These are phyloP conservation scores for Enteromius paludinosus DNA, from an alignment of 2,797 vertebrate genomes.

Conservation along the genomic window DNA sequence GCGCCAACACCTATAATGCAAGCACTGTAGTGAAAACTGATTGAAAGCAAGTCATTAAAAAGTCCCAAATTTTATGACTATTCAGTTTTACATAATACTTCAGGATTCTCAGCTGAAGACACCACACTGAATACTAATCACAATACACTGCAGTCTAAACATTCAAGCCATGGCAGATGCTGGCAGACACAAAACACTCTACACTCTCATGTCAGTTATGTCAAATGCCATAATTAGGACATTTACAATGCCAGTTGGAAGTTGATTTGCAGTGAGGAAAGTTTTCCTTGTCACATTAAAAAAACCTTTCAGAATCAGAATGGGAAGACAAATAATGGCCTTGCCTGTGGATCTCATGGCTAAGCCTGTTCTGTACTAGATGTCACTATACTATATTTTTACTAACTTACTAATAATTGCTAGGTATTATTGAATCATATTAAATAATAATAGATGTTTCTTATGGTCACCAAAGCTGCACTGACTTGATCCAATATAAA, in stretches of 20 bases:
- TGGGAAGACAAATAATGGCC: neutral
- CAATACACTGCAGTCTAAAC: conserved; percentile 9
- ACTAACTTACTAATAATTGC: neutral
- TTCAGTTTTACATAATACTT: conserved; percentile 39
- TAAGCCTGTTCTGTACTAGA: neutral
- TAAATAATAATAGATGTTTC: neutral
- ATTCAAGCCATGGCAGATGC: neutral
- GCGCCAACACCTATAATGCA: conserved; percentile 29
- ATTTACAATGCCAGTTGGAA: conserved; percentile 7
- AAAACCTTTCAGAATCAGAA: neutral
- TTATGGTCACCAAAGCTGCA: neutral
- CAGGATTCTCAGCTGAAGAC: conserved; percentile 5
- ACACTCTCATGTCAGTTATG: conserved; percentile 15
- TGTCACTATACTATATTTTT: neutral
- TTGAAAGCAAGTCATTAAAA: conserved; percentile 44
- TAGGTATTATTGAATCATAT: neutral
- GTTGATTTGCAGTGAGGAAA: neutral
- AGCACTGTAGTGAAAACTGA: conserved; percentile 13
- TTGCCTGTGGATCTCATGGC: neutral
- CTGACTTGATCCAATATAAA: neutral
- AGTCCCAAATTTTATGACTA: conserved; percentile 18
- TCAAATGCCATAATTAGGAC: conserved; percentile 13
- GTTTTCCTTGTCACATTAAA: neutral
- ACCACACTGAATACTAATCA: conserved; percentile 33
- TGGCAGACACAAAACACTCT: conserved; percentile 9